Evolutionary conservation across 2,797 vertebrate species (phyloP).

Genomic region (Catostomus latipinnis): DNA sequence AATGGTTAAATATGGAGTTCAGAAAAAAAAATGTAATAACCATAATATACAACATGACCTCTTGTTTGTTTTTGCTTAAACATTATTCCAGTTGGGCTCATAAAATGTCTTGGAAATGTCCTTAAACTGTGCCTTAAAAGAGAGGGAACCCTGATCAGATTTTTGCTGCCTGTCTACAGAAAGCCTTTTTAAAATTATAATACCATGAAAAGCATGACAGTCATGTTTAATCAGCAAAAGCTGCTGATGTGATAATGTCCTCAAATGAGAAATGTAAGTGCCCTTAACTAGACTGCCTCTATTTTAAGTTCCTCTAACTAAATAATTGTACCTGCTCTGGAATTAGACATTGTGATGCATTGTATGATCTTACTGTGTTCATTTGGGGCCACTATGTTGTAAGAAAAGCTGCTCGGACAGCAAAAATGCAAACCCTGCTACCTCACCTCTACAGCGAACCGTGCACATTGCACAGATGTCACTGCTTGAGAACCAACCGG

Average conservation of each 20-base stretch:
- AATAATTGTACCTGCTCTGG: conserved; percentile 29
- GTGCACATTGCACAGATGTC: conserved; percentile 28
- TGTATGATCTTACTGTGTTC: conserved; percentile 31
- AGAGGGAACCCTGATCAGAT: too few relatives aligned
- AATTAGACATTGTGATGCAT: conserved; percentile 38
- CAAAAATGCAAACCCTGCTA: conserved; percentile 32
- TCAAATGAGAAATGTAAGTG: conserved; percentile 27
- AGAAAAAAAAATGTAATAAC: too few relatives aligned
- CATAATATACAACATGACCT: too few relatives aligned
- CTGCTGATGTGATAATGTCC: conserved; percentile 25
- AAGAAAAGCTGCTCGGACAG: conserved; percentile 34
- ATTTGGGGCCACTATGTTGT: conserved; percentile 24
- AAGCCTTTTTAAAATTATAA: conserved; percentile 7
- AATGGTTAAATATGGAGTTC: too few relatives aligned
- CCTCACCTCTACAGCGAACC: conserved; percentile 16
- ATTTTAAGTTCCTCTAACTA: conserved; percentile 37
- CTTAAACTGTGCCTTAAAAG: too few relatives aligned
- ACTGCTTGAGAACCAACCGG: not conserved
- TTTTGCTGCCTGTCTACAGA: not conserved
- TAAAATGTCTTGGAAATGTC: too few relatives aligned
- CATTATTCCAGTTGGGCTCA: too few relatives aligned
- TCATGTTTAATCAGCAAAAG: conserved; percentile 4
- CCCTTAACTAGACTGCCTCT: conserved; percentile 36
- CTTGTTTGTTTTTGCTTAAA: too few relatives aligned
- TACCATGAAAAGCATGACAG: not conserved